Percentiles rank a stretch among this genome's conserved stretches.
These are phyloP conservation scores for Tetragnatha versicolor DNA, from an alignment of 1,140 invertebrate genomes.

Conservation along the genomic window DNA sequence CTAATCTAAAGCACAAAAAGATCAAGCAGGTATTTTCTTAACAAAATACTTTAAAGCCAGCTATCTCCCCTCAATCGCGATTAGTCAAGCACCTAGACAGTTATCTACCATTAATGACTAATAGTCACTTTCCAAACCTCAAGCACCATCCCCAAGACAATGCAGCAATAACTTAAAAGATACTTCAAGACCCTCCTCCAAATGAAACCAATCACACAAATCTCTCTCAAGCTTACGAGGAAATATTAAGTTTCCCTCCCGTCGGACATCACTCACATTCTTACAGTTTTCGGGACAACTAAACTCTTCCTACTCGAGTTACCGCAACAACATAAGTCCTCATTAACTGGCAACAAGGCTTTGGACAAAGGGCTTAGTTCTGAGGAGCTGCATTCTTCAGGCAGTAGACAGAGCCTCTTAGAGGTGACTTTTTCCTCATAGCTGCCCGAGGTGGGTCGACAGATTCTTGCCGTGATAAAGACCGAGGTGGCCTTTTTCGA, in stretches of 20 bases:
- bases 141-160: neutral
- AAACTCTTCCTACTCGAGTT: neutral
- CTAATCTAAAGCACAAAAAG: too few relatives aligned
- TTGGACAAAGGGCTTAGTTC: conserved; percentile 8
- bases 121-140: neutral
- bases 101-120: too few relatives aligned
- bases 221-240: too few relatives aligned
- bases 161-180: neutral
- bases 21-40: too few relatives aligned
- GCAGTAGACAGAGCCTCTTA: conserved; percentile 11
- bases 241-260: too few relatives aligned
- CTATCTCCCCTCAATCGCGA: too few relatives aligned
- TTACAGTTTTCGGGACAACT: neutral
- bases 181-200: too few relatives aligned
- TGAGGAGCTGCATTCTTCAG: neutral
- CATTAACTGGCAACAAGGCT: neutral
- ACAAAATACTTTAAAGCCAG: too few relatives aligned
- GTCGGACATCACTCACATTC: too few relatives aligned
- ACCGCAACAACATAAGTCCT: neutral
- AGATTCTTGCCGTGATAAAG: conserved; percentile 7
- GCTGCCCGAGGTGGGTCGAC: neutral
- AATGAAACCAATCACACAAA: neutral
- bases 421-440: neutral
- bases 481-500: conserved; percentile 14
- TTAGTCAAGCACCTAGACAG: too few relatives aligned